Percentiles rank a stretch among this genome's conserved stretches.
Conservation (phyloP, 2,113 vertebrate species). For the Eclectus roratus region DNA sequence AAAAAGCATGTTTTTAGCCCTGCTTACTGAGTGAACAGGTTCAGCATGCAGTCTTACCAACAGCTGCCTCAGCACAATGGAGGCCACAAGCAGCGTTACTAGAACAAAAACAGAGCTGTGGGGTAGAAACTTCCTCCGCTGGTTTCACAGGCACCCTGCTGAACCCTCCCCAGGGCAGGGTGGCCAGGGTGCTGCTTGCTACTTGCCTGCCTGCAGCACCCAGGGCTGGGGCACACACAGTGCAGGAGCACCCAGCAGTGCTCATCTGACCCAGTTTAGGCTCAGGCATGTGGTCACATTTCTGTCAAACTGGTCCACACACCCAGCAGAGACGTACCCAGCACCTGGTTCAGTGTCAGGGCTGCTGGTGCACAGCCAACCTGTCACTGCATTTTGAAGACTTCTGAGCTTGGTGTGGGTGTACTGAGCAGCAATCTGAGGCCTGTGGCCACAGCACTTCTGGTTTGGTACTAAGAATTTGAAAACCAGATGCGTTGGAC, state of each 20-base stretch:
- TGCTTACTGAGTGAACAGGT: not conserved
- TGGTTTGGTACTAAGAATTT: not conserved
- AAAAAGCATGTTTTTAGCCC: not conserved
- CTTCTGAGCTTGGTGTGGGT: not conserved
- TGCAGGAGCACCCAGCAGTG: not conserved
- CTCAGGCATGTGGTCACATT: not conserved
- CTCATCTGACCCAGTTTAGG: not conserved
- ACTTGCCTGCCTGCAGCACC: not conserved
- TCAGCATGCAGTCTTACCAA: not conserved
- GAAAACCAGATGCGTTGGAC: not conserved
- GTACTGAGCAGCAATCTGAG: not conserved
- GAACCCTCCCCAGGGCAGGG: not conserved
- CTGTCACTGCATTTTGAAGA: not conserved
- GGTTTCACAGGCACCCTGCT: not conserved
- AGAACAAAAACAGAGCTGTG: not conserved
- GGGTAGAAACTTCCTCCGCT: not conserved
- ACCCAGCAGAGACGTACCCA: accelerated
- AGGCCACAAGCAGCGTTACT: not conserved
- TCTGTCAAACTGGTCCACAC: accelerated
- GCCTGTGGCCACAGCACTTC: not conserved
- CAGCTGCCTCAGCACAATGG: not conserved
- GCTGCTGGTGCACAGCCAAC: not conserved
- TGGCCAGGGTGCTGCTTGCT: not conserved
- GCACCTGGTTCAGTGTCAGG: not conserved
- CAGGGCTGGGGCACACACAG: not conserved